Evolutionary conservation across 1,140 invertebrate species (phyloP), one percentile per base, ranked within the genome.

Genomic region (Macrobrachium nipponense): DNA sequence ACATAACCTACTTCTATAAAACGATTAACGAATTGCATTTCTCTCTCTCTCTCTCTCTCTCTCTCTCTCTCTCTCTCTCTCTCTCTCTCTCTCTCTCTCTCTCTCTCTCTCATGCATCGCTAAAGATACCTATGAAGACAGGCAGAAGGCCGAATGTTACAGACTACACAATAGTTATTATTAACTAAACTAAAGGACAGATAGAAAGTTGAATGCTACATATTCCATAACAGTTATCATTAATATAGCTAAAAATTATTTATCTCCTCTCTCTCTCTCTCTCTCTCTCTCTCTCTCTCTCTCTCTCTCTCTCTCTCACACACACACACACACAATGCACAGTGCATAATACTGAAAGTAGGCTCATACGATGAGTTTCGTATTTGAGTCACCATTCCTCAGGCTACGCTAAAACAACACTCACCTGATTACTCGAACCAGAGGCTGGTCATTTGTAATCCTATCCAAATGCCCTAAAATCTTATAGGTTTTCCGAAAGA

Each of bases 221-320:
- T 0, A 27, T 2, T 27, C 2, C 64, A 11, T 0, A 20, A 0
- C 15, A 5, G 7, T n/a, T 17, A 66, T 66, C 12, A 66, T 5
- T 15, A 66, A 66, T 7, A n/a, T 7, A 66, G 23, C 17, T 36
- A 36, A 36, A 36, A 36, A 36, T 36, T 1, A 8, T 66, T 66
- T 0, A 20, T 5, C 62, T 14, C 20, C 20, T 23, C 18, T 66
- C 17, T 23, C 62, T 66, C 17, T 23, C 62, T n/a, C 62, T 66
- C 62, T 66, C 62, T 66, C 62, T 66, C 62, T 66, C 62, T 66
- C 62, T 66, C 62, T 66, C 17, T 66, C 3, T 66, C 64, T 66
- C 64, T 51, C 51, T 51, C 51, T 51, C 51, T 51, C 51, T 51
- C 2, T 51, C 64, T 66, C 23, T 27, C 64, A 14, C 64, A 14